phyloP scores from a whole-genome alignment of 2,888 invertebrate species.

The Osmoderma eremita region DNA sequence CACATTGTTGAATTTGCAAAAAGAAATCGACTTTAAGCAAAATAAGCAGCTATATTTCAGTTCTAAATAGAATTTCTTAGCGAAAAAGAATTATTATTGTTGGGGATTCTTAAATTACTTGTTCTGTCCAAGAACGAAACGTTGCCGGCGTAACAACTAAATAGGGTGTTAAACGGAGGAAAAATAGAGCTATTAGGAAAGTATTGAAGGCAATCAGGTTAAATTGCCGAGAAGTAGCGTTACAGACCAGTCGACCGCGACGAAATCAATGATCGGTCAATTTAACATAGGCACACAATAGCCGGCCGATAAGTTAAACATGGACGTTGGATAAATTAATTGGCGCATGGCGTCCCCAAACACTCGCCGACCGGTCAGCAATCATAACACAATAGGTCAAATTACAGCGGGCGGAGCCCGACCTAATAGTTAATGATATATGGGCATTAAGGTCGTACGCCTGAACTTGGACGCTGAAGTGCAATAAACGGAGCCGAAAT shows the following conservation, averaged over 20 bases:
- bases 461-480: constrained; percentile 47
- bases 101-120: too few species aligned
- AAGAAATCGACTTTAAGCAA: too few species aligned
- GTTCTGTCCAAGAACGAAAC: too few species aligned
- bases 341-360: constrained; percentile 44
- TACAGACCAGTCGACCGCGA: constrained; percentile 45
- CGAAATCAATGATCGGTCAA: constrained; percentile 49
- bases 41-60: too few species aligned
- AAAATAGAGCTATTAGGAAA: constrained; percentile 31
- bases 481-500: constrained; percentile 48
- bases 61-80: too few species aligned
- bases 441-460: constrained; percentile 44
- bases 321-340: constrained; percentile 47
- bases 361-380: constrained; percentile 41
- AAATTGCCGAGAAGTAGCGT: constrained; percentile 30
- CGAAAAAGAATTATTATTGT: too few species aligned
- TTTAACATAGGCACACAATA: constrained; percentile 45
- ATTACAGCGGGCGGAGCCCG: constrained; percentile 49
- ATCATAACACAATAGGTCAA: constrained; percentile 48
- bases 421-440: constrained; percentile 51
- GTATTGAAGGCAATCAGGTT: constrained; percentile 32
- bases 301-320: constrained; percentile 44
- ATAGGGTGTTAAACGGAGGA: constrained; percentile 8
- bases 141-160: not conserved
- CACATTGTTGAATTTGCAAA: too few species aligned